Evolutionary conservation across 2,888 invertebrate genomes (phyloP), one percentile per base, ranked within the genome.

Genomic region (Elegia similella): DNA sequence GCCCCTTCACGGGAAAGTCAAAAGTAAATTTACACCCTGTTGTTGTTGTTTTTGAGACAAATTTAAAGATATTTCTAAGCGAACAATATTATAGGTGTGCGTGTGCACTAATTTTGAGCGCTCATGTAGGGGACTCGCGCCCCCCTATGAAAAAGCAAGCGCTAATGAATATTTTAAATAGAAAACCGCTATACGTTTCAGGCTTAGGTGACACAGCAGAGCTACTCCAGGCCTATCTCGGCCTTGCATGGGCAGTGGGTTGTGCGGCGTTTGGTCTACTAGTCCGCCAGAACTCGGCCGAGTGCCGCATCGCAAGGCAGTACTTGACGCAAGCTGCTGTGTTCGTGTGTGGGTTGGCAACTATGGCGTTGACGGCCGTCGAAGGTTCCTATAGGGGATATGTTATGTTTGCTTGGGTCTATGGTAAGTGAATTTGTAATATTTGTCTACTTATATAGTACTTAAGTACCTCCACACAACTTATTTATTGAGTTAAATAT

Each of bases 271-370:
- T 97, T 76, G 97, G 97, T 34, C 92, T 96, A 57, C 91, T 97
- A 54, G 95, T 97, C n/a, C 94, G 96, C 2, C 95, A 95, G 76
- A 96, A 96, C 76, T 95, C 95, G 46, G 95, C 95, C 13, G 96
- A 97, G 77, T 97, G 97, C 78, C 93, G 96, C 52, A 96, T 97
- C 58, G 96, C 96, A 0, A 92, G 96, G 55, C 97, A 97, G 80
- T 97, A 97, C 82, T 93, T 97, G 44, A 96, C 96, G 56, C 95
- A 96, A 79, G 95, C 96, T 0, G 95, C 96, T 0, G 94, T 96
- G 42, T 95, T 96, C 73, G 95, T 95, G 75, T 95, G 96, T 73
- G 96, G 94, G 5, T 84, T 96, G 44, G 95, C 95, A 52, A 95
- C 95, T 46, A 92, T 96, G 78, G 95, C 96, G 1, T 93, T 96